Conservation (phyloP, 2,113 vertebrate species). For the Hippocampus mohnikei region DNA sequence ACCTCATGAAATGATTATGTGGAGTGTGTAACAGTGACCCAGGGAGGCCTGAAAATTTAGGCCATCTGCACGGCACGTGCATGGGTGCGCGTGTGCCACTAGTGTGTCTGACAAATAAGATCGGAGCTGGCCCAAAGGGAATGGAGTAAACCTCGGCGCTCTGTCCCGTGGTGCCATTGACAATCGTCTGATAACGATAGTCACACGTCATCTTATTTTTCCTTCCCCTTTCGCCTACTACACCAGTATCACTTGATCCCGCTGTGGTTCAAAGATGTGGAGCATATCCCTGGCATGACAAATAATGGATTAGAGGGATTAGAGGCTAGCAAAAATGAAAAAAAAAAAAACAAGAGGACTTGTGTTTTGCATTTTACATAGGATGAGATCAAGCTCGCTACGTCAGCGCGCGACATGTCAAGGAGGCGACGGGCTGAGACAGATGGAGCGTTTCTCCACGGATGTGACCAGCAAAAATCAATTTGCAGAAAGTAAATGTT, state of each 20-base stretch:
- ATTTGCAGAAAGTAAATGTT: conserved; percentile 66
- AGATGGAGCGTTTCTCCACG: conserved; percentile 15
- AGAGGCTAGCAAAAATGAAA: conserved; percentile 58
- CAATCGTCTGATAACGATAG: conserved; percentile 48
- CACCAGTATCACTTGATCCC: conserved; percentile 40
- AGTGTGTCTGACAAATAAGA: conserved; percentile 29
- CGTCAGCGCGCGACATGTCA: conserved; percentile 4
- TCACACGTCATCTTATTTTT: conserved; percentile 18
- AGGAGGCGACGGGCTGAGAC: conserved; percentile 8
- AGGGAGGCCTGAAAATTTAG: conserved; percentile 1
- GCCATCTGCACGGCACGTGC: background rate
- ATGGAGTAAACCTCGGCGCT: conserved; percentile 34
- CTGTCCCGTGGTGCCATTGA: conserved; percentile 28
- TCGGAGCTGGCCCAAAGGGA: conserved; percentile 37
- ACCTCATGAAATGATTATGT: background rate
- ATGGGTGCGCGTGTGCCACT: background rate
- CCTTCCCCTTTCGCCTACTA: background rate
- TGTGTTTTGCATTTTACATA: conserved; percentile 57
- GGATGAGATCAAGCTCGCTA: conserved; percentile 36
- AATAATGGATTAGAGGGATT: conserved; percentile 66
- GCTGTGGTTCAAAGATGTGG: conserved; percentile 47
- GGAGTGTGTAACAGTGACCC: background rate
- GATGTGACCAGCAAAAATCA: conserved; percentile 52
- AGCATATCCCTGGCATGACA: conserved; percentile 45
- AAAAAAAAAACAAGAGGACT: conserved; percentile 17